Base-by-base conservation (phyloP, 2,797 vertebrate species). In the Gymnodraco acuticeps region DNA sequence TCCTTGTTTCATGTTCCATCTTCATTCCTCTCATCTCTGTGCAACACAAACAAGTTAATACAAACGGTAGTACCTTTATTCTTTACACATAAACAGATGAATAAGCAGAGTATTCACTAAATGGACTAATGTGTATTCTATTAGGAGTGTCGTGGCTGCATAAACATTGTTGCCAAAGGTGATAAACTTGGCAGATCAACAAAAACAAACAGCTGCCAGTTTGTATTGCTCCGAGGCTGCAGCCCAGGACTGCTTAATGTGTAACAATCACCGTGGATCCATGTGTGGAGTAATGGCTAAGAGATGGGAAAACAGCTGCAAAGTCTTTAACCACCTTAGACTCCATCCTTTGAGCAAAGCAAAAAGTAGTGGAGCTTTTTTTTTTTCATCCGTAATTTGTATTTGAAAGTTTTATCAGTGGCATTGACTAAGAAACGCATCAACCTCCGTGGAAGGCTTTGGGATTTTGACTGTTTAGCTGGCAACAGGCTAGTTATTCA, bases 391-490 rank as follows among this genome's bases (percentile, higher is more conserved):
- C 27, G 27, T 27, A 27, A 90, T 91, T 85, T 83, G 82, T 85
- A 70, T 86, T 75, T 81, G 62, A 68, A 64, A 83, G 64, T 88
- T 86, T 83, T 82, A 90, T 83, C 75, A 77, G 75, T 5, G 20
- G 46, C 53, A 64, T 79, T 79, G 63, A 70, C 73, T 73, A 80
- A 82, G 72, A 90, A 90, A 89, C 45, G 63, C 65, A 87, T 85
- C 88, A 82, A 84, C 85, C 90, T 80, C 77, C 56, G 48, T 69
- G 71, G 70, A 81, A 82, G 81, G 85, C 85, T 90, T 74, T 75
- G 81, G 86, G 86, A 87, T 80, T 88, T 88, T 65, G 46, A 81
- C 68, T 90, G 80, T 84, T 90, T 90, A 61, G 82, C 77, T 88
- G 81, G 81, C 80, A 12, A 64, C 27, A 14, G 20, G 60, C 78